Base-by-base conservation (phyloP, 2,888 invertebrate genomes). In the Stenichneumon culpator region DNA sequence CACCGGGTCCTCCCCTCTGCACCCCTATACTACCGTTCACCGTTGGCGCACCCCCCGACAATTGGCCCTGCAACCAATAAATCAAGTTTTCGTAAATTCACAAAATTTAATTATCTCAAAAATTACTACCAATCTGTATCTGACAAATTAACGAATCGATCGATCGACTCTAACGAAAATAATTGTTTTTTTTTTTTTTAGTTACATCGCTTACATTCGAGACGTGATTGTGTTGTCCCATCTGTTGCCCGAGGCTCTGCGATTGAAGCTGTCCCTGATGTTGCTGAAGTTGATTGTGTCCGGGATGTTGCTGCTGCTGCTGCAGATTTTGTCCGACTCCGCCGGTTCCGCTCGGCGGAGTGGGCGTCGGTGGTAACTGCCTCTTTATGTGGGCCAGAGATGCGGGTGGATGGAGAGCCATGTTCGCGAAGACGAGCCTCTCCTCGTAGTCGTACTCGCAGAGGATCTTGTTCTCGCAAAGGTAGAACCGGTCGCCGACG, bases 381-480 rank as follows among this genome's bases (percentile, higher is more conserved):
- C 97, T 94, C 93, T 97, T 97, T 82, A 97, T 95, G 91, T 98
- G 97, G 67, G 97, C 97, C 83, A 98, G 95, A 85, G 97, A 97
- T 65, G 94, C 93, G 3, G 96, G 97, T 83, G 98, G 98, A 94
- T 98, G 98, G 95, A 97, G 97, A 68, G 98, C 97, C 97, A 99
- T 98, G 93, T 98, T 98, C 86, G 99, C 98, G 93, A 99, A 99
- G 88, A 99, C 98, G 94, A 98, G 95, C 89, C 99, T 95, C 95
- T 99, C 99, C 93, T 99, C 99, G 93, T 99, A 99, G 94, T 99
- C 99, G 94, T 99, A 99, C 94, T 99, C 99, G 95, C 99, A 99
- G 77, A 99, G 96, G 89, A 99, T 99, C 95, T 99, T 98, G 95
- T 99, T 99, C 95, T 99, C 99, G 95, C 98, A 98, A 90, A 99